Evolutionary conservation across 2,888 invertebrate species (phyloP).

Genomic region (Slavum lentiscoides): DNA sequence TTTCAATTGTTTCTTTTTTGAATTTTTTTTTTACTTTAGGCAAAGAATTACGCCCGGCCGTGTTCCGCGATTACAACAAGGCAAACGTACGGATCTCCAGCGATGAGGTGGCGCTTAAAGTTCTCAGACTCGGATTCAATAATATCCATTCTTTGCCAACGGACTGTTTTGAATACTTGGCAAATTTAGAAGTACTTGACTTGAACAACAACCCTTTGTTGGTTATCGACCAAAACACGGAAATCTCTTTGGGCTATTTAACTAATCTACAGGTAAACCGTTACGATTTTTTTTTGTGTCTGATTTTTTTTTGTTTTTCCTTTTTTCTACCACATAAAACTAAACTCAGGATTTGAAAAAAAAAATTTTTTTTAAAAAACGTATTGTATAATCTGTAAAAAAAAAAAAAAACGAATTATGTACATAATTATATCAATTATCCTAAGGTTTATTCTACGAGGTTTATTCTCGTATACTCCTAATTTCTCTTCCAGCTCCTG

Average conservation of each 20-base stretch:
- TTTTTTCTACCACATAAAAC: no score
- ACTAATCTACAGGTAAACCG: conserved; percentile 47
- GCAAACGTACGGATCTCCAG: not conserved
- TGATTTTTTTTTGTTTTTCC: no score
- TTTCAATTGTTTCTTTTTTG: no score
- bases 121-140: conserved; percentile 43
- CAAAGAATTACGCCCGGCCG: not conserved
- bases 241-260: conserved; percentile 33
- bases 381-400: no score
- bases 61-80: not conserved
- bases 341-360: no score
- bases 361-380: no score
- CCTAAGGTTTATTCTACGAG: no score
- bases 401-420: no score
- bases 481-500: no score
- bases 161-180: conserved; percentile 48
- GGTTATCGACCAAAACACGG: conserved; percentile 46
- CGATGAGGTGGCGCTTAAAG: conserved; percentile 27
- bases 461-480: no score
- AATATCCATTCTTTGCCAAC: conserved; percentile 39
- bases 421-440: no score
- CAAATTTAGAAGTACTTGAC: conserved; percentile 42
- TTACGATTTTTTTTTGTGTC: not conserved
- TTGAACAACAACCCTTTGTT: conserved; percentile 52
- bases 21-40: conserved; percentile 9